Evolutionary conservation across 2,113 vertebrate species (phyloP), one percentile per base, ranked within the genome.

Genomic region (Tympanuchus pallidicinctus): DNA sequence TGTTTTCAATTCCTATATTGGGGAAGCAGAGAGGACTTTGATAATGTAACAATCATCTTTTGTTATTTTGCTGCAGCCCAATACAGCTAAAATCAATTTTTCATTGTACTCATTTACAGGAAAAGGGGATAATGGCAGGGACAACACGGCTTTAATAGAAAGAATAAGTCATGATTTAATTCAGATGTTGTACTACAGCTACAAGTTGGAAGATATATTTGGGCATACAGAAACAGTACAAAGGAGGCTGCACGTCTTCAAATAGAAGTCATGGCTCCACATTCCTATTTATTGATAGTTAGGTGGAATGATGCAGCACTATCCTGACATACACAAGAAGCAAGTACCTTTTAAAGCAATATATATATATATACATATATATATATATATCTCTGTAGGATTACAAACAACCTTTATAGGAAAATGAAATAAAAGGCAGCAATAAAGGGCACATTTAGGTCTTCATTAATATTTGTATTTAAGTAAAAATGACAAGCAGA

Each of bases 11-110:
- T 96, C 95, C 95, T 91, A 25, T 93, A 92, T 89, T 93, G 95
- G 82, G 88, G 96, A 94, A 96, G 86, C 90, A 96, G 84, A 92
- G 93, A 94, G 75, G 82, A 83, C 95, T 97, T 97, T 96, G 96
- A 96, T 96, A 97, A 93, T 86, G 80, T 78, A 96, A 95, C 88
- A 96, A 71, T 97, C 83, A 95, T 97, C 83, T 95, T 90, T 94
- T 89, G 77, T 94, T 89, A 80, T 88, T 95, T 95, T 94, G 75
- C 85, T 94, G 95, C 93, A 92, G 94, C 73, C 90, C 90, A 93
- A 64, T 94, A 86, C 66, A 89, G 78, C 92, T 90, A 88, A 85
- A 97, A 95, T 92, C 72, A 97, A 96, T 97, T 96, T 95, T 96
- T 96, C 80, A 89, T 97, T 95, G 97, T 94, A 96, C 75, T 92